A percentile compares a stretch with the other conserved stretches of the same genome.
Conservation (phyloP, 2,888 invertebrate species). For the Torymus aiolomorphi region DNA sequence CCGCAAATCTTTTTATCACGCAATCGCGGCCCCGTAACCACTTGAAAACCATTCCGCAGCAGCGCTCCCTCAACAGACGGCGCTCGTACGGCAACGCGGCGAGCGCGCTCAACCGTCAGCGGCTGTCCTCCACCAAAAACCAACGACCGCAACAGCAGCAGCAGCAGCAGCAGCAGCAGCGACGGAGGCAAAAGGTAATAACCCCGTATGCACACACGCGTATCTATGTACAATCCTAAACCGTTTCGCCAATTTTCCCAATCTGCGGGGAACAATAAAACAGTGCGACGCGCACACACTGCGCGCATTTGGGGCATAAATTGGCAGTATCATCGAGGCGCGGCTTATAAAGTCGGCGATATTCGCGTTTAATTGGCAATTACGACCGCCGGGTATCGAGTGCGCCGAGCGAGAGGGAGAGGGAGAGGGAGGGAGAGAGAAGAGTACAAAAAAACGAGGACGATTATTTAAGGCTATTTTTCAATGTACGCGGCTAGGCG, state of each 20-base stretch:
- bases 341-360: conserved; percentile 29
- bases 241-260: background rate
- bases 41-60: conserved; percentile 57
- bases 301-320: conserved; percentile 17
- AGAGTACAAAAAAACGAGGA: background rate
- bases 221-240: background rate
- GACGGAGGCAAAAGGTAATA: conserved; percentile 59
- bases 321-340: conserved; percentile 15
- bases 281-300: background rate
- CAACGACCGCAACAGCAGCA: conserved; percentile 22
- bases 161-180: no score
- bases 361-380: conserved; percentile 67
- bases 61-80: conserved; percentile 67
- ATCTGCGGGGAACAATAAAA: background rate
- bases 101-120: conserved; percentile 66
- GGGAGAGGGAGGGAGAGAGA: background rate
- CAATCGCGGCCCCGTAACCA: no score
- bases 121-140: conserved; percentile 62
- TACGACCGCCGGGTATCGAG: conserved; percentile 55
- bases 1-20: no score
- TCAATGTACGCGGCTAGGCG: no score
- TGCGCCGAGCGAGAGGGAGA: conserved; percentile 5
- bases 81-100: conserved; percentile 68
- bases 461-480: no score
- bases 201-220: no score